Percentiles rank a stretch among this genome's conserved stretches.
These are phyloP conservation scores for Drosophila antonietae DNA, from an alignment of 2,888 invertebrate genomes.

Conservation along the genomic window DNA sequence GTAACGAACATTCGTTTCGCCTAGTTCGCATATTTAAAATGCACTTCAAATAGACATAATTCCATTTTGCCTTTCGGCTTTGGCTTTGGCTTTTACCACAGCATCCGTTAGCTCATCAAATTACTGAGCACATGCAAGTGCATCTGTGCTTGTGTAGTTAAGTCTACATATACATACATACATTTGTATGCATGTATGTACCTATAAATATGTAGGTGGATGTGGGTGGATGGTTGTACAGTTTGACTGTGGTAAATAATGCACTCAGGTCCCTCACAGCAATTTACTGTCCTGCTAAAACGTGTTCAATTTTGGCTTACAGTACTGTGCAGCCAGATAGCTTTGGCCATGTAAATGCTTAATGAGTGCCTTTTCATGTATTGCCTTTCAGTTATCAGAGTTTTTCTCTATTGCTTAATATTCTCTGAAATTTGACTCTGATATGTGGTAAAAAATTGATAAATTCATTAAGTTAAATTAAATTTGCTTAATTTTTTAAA, in stretches of 20 bases:
- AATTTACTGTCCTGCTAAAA: constrained; percentile 64
- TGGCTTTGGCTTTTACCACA: constrained; percentile 25
- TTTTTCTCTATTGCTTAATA: constrained; percentile 37
- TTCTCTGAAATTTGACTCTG: not conserved
- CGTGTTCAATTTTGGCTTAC: constrained; percentile 52
- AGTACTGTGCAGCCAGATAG: constrained; percentile 18
- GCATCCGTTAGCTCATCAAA: constrained; percentile 69
- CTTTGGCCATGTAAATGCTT: constrained; percentile 35
- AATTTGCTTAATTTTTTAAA: not conserved
- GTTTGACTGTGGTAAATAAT: constrained; percentile 38
- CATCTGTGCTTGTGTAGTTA: constrained; percentile 46
- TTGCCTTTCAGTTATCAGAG: constrained; percentile 65
- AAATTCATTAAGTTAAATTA: too few relatives aligned
- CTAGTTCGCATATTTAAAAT: constrained; percentile 72
- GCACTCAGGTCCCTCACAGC: constrained; percentile 28
- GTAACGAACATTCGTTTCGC: constrained; percentile 52
- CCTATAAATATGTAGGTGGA: not conserved
- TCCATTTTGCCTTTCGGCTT: constrained; percentile 70
- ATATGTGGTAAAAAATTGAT: not conserved
- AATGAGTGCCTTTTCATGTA: constrained; percentile 25
- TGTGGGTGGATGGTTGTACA: constrained; percentile 17
- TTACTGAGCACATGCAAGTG: constrained; percentile 62
- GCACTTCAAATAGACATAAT: constrained; percentile 75
- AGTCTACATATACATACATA: not conserved
- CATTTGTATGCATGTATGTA: not conserved